Base-by-base conservation (phyloP, 2,113 vertebrate species). In the Prietella phreatophila region DNA sequence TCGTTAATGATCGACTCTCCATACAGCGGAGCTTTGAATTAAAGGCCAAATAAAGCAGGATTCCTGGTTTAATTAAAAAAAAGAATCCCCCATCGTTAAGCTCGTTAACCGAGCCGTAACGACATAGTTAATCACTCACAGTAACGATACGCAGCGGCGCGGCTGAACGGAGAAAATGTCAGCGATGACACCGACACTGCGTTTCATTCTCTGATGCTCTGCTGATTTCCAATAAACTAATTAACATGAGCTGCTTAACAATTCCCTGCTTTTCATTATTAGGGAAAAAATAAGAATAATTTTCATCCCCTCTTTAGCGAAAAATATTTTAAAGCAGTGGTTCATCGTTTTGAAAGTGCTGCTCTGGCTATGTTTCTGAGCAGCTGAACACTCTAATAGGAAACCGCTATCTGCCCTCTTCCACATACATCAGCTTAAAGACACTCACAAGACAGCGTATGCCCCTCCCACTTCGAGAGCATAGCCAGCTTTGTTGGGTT, bases 21-120 rank as follows among this genome's bases (percentile, higher is more conserved):
- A 56, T 25, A 67, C 42, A 89, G 84, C 13, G 0, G 36, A 76
- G 87, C 73, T 88, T 47, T 63, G 67, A 83, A 56, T 86, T 60
- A 88, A 86, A 88, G 73, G 42, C 17, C 19, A 71, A 86, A 71
- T 86, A 25, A 83, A 84, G 82, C 79, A 53, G 75, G 89, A 65
- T 83, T 84, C 78, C n/a, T 42, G 73, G 53, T 84, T 86, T 86
- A 88, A 84, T 86, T 86, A 84, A 80, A 71, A 80, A 50, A 39
- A 30, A 47, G 5, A 71, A 20, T 2, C 79, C 4, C 76, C 50
- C 53, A 39, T 60, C 27, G 25, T 84, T 86, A 81, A 82, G 82
- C 71, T 88, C 55, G 11, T 90, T 76, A 55, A 83, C 27, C 39
- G 71, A 86, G 82, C 33, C 20, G 55, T 67, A 78, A 75, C 69